These are phyloP conservation scores for Phaedon cochleariae DNA, from an alignment of 2,888 invertebrate genomes.

Conservation along the genomic window DNA sequence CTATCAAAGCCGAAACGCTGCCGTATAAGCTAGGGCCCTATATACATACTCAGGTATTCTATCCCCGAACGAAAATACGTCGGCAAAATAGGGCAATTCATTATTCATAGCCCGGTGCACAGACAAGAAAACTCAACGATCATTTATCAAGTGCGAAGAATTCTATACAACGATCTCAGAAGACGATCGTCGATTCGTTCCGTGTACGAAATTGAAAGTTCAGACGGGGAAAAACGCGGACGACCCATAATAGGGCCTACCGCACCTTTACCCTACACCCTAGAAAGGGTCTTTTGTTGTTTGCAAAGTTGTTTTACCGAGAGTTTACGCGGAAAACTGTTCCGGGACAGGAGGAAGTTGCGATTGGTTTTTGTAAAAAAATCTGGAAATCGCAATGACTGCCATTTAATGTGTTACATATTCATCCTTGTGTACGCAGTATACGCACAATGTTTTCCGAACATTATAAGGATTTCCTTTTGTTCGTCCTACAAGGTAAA, in stretches of 20 bases:
- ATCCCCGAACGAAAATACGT: constrained; percentile 31
- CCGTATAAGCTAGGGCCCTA: too few species aligned
- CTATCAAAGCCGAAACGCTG: background rate
- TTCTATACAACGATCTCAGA: constrained; percentile 23
- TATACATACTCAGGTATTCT: constrained; percentile 28
- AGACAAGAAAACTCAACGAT: constrained; percentile 26
- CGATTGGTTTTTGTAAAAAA: too few species aligned
- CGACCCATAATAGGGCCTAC: background rate
- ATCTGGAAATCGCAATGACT: too few species aligned
- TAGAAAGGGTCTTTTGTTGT: background rate
- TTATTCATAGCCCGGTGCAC: constrained; percentile 32
- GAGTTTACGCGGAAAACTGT: too few species aligned
- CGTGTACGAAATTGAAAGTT: constrained; percentile 19
- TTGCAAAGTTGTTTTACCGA: too few species aligned
- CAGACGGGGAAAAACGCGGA: constrained; percentile 9
- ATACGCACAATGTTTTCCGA: too few species aligned
- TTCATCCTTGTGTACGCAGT: too few species aligned
- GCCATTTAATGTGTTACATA: too few species aligned
- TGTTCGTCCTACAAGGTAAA: too few species aligned
- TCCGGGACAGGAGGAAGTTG: too few species aligned
- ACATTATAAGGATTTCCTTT: too few species aligned
- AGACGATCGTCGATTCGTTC: constrained; percentile 16
- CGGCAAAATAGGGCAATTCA: constrained; percentile 35
- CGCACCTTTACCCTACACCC: background rate
- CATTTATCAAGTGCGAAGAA: constrained; percentile 33